A percentile compares a stretch with the other conserved stretches of the same genome.
phyloP scores from a whole-genome alignment of 1,140 invertebrate genomes.

The Lanistes nyassanus region DNA sequence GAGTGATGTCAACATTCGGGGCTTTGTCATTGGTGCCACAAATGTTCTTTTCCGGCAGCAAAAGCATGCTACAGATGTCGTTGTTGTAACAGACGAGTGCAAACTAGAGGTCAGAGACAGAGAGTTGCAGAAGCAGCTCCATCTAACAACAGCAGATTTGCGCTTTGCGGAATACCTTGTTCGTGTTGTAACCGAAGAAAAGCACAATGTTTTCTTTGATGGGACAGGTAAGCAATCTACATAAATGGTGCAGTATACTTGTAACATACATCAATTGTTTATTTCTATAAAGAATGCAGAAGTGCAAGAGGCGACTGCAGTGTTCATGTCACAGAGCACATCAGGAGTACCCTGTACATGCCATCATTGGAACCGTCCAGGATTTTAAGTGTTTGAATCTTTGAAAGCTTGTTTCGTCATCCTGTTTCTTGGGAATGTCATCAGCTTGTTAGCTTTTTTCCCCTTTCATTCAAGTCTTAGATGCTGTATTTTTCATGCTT shows the following conservation, averaged over 20 bases:
- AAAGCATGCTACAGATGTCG: conserved; percentile 88
- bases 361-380: too few species aligned
- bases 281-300: conserved; percentile 4
- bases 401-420: too few species aligned
- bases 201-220: conserved; percentile 81
- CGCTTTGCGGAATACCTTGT: conserved; percentile 95
- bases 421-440: not conserved
- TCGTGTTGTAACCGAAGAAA: conserved; percentile 81
- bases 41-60: conserved; percentile 98
- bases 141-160: conserved; percentile 93
- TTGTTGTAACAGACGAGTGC: conserved; percentile 87
- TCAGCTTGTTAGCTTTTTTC: conserved; percentile 2
- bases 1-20: conserved; percentile 85
- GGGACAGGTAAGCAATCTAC: conserved; percentile 72
- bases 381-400: too few species aligned
- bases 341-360: too few species aligned
- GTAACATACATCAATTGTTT: not conserved
- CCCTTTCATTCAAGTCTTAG: not conserved
- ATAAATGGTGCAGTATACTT: not conserved
- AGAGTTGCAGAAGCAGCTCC: conserved; percentile 83
- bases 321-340: too few species aligned
- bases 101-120: conserved; percentile 89
- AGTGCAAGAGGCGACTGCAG: too few species aligned
- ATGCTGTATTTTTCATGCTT: too few species aligned
- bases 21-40: conserved; percentile 95